Evolutionary conservation across 1,140 invertebrate species (phyloP).

Genomic region (Habropoda laboriosa): DNA sequence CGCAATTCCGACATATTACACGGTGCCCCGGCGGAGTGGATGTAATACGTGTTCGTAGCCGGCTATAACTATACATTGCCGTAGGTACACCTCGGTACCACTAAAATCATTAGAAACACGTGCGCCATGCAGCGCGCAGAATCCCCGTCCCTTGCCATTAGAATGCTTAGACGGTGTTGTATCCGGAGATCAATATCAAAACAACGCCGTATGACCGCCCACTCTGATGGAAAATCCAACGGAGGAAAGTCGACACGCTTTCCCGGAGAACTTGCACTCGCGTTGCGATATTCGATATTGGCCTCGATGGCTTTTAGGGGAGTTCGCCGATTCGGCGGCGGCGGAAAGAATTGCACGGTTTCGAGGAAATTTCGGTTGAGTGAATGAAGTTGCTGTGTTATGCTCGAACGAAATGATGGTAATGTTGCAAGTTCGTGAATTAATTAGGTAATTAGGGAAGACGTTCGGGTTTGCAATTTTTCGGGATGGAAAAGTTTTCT

Average conservation of each 20-base stretch:
- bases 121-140: slow-evolving; percentile 72
- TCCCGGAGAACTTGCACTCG: background rate
- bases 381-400: too few species aligned
- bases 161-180: slow-evolving; percentile 76
- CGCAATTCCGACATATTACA: slow-evolving; percentile 75
- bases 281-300: background rate
- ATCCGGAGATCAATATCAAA: slow-evolving; percentile 79
- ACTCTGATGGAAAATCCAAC: slow-evolving; percentile 41
- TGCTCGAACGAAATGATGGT: too few species aligned
- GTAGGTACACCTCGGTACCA: slow-evolving; percentile 72
- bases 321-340: too few species aligned
- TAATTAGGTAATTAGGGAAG: too few species aligned
- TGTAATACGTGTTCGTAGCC: slow-evolving; percentile 71
- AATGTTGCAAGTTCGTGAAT: too few species aligned
- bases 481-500: too few species aligned
- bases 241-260: background rate
- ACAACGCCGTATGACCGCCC: slow-evolving; percentile 66
- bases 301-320: too few species aligned
- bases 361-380: background rate
- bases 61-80: slow-evolving; percentile 70
- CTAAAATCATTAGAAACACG: slow-evolving; percentile 80
- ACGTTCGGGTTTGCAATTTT: too few species aligned
- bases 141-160: slow-evolving; percentile 72
- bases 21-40: slow-evolving; percentile 67
- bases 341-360: background rate